Evolutionary conservation across 2,888 invertebrate genomes (phyloP).

Genomic region (Pyrocoelia pectoralis): DNA sequence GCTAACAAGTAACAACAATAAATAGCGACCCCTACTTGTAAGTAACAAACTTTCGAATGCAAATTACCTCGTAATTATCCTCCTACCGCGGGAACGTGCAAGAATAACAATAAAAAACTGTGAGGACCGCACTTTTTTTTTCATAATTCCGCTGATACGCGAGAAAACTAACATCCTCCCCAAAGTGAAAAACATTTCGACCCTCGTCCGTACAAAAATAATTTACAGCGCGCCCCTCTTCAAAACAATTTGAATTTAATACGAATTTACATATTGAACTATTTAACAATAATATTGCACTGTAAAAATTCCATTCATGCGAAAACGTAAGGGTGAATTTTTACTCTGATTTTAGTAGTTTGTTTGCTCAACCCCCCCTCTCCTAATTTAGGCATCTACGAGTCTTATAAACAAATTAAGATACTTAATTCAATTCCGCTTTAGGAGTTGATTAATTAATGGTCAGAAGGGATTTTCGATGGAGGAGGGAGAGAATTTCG

Average conservation of each 20-base stretch:
- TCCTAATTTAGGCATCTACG: too few species aligned
- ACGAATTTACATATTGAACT: slow-evolving; percentile 14
- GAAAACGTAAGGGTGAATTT: slow-evolving; percentile 22
- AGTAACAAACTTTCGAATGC: background rate
- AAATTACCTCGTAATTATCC: background rate
- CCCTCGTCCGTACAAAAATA: too few species aligned
- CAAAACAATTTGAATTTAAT: slow-evolving; percentile 16
- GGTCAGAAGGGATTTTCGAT: slow-evolving; percentile 1
- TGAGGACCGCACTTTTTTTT: too few species aligned
- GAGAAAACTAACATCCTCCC: too few species aligned
- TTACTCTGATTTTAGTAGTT: background rate
- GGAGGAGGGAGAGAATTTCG: slow-evolving; percentile 7
- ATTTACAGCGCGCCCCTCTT: background rate
- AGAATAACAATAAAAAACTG: slow-evolving; percentile 3
- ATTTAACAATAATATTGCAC: slow-evolving; percentile 17
- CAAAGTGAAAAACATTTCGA: too few species aligned
- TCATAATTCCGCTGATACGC: background rate
- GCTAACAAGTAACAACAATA: background rate
- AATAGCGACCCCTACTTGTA: background rate
- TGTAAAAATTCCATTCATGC: slow-evolving; percentile 14
- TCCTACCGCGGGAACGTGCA: background rate
- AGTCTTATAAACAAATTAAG: too few species aligned
- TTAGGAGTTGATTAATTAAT: slow-evolving; percentile 14
- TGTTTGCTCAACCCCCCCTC: too few species aligned
- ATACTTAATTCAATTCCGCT: slow-evolving; percentile 12